These are phyloP conservation scores for Echinometra lucunter DNA, from an alignment of 53 echinoderm and acorn worm species.

Conservation along the genomic window DNA sequence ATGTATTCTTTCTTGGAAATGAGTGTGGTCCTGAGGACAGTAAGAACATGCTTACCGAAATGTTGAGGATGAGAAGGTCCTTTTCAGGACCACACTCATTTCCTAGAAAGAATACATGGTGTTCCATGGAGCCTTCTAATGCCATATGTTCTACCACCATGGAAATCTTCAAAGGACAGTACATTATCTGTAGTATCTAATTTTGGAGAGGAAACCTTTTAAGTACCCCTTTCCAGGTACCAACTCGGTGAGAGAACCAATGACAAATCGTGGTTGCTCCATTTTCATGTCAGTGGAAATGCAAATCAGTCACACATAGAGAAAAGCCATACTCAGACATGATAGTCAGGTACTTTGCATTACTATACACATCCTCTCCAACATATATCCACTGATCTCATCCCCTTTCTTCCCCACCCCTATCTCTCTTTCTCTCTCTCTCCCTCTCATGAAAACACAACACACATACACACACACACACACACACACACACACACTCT, in stretches of 20 bases:
- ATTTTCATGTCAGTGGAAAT: neutral
- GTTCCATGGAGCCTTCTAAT: too few relatives aligned
- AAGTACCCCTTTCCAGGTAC: neutral
- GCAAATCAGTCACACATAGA: neutral
- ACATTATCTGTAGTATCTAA: neutral
- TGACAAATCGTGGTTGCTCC: neutral
- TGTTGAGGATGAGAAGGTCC: too few relatives aligned
- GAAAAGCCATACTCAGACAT: neutral
- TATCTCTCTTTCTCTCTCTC: neutral
- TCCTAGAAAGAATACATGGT: too few relatives aligned
- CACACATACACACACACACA: too few relatives aligned
- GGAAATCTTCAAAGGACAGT: too few relatives aligned
- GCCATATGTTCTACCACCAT: too few relatives aligned
- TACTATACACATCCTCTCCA: neutral
- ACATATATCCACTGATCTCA: neutral
- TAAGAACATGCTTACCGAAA: too few relatives aligned
- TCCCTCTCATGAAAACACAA: too few relatives aligned
- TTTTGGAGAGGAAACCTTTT: neutral
- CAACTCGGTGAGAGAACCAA: neutral
- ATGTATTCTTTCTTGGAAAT: too few relatives aligned
- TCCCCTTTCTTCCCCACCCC: neutral
- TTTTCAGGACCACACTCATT: too few relatives aligned
- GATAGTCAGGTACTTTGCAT: neutral
- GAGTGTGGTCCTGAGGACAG: too few relatives aligned
- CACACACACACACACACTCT: neutral